Evolutionary conservation across 2,113 vertebrate species (phyloP).

Genomic region (Vanacampus margaritifer): DNA sequence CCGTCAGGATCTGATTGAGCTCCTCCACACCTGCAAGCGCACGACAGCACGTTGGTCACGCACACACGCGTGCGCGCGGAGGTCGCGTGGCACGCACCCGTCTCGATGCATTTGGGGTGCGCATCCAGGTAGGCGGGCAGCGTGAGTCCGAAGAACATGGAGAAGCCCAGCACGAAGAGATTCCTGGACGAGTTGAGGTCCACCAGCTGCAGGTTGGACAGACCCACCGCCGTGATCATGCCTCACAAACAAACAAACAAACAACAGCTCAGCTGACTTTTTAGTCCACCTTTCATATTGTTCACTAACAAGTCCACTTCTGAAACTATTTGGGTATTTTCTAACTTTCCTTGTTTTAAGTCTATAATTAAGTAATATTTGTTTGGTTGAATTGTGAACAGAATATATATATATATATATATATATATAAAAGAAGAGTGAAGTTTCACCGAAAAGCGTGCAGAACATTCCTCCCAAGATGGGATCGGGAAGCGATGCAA

Average conservation of each 20-base stretch:
- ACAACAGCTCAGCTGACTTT: too few relatives aligned
- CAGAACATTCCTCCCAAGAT: conserved; percentile 98
- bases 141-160: conserved; percentile 92
- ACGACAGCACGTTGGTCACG: neutral
- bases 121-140: conserved; percentile 86
- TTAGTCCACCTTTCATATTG: neutral
- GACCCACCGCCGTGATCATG: conserved; percentile 94
- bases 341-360: too few relatives aligned
- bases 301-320: neutral
- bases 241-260: conserved; percentile 67
- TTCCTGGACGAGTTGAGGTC: conserved; percentile 97
- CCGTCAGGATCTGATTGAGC: conserved; percentile 91
- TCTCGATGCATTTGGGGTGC: conserved; percentile 80
- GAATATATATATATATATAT: too few relatives aligned
- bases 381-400: too few relatives aligned
- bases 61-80: neutral
- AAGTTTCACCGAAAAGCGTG: conserved; percentile 86
- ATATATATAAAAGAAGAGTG: too few relatives aligned
- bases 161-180: conserved; percentile 92
- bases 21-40: conserved; percentile 78
- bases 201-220: conserved; percentile 94
- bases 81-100: conserved; percentile 71
- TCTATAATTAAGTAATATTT: too few relatives aligned
- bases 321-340: too few relatives aligned
- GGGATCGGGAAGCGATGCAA: conserved; percentile 90